Evolutionary conservation across 1,140 invertebrate species (phyloP).

Genomic region (Helicoverpa zea): DNA sequence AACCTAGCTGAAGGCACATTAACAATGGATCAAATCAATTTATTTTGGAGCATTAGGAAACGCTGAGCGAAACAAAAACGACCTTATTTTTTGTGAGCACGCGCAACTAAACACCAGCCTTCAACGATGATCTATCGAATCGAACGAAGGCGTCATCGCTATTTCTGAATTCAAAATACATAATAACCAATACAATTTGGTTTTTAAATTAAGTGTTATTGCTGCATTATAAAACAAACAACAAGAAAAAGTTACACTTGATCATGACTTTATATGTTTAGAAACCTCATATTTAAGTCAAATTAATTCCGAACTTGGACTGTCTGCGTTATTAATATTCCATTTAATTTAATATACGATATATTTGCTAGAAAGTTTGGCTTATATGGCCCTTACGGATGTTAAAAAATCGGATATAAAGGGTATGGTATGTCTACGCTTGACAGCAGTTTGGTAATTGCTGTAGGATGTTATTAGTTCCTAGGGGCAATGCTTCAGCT

Average conservation of each 20-base stretch:
- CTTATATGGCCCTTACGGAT: neutral
- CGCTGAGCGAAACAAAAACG: conserved; percentile 33
- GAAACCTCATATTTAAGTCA: neutral
- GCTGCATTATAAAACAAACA: neutral
- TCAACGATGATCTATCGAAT: neutral
- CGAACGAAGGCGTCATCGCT: neutral
- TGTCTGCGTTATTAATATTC: conserved; percentile 17
- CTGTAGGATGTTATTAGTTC: conserved; percentile 10
- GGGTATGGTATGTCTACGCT: neutral
- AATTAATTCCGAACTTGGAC: conserved; percentile 5
- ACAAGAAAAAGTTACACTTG: conserved; percentile 6
- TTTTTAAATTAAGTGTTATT: neutral
- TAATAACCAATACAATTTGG: neutral
- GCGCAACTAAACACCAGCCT: neutral
- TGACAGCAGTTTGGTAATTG: conserved; percentile 5
- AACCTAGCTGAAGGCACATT: neutral
- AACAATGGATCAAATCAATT: conserved; percentile 17
- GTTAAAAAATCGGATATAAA: neutral
- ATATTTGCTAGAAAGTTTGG: conserved; percentile 6
- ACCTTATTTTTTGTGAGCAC: conserved; percentile 44
- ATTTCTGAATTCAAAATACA: neutral
- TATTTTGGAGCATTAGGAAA: neutral
- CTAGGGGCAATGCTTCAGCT: neutral
- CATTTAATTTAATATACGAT: conserved; percentile 25
- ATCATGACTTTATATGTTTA: conserved; percentile 8